Evolutionary conservation across 2,888 invertebrate genomes (phyloP).

Genomic region (Mesorhabditis belari): DNA sequence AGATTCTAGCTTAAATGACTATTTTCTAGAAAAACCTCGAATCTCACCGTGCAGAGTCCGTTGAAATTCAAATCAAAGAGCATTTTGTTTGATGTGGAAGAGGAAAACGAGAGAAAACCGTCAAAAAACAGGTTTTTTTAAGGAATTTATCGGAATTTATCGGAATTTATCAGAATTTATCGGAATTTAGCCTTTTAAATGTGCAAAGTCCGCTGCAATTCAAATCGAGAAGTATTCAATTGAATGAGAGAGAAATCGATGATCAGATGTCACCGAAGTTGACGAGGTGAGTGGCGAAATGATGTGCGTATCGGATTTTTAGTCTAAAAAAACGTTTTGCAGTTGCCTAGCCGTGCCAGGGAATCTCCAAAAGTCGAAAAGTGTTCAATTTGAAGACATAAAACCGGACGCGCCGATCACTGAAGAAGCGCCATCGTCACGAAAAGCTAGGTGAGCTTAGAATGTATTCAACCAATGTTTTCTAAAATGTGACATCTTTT

Average conservation of each 20-base stretch:
- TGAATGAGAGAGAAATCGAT: background rate
- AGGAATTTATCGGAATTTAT: background rate
- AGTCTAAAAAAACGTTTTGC: background rate
- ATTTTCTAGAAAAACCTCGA: too few relatives aligned
- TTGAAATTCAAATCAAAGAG: background rate
- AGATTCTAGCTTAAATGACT: too few relatives aligned
- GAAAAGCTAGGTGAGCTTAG: too few relatives aligned
- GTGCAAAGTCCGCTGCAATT: background rate
- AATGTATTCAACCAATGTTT: too few relatives aligned
- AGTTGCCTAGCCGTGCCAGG: background rate
- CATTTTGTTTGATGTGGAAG: background rate
- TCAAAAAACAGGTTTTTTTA: background rate
- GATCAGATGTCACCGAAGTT: background rate
- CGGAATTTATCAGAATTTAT: background rate
- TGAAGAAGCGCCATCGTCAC: too few relatives aligned
- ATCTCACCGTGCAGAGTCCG: background rate
- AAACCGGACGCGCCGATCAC: background rate
- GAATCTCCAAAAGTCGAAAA: background rate
- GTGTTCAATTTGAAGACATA: background rate
- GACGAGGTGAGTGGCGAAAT: too few relatives aligned
- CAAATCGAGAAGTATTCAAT: background rate
- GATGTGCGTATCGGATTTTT: too few relatives aligned
- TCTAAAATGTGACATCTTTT: too few relatives aligned
- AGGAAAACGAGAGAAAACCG: background rate
- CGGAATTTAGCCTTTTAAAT: background rate